Evolutionary conservation across 92 coral and sea anemone species (phyloP).

Genomic region (Montipora capitata): DNA sequence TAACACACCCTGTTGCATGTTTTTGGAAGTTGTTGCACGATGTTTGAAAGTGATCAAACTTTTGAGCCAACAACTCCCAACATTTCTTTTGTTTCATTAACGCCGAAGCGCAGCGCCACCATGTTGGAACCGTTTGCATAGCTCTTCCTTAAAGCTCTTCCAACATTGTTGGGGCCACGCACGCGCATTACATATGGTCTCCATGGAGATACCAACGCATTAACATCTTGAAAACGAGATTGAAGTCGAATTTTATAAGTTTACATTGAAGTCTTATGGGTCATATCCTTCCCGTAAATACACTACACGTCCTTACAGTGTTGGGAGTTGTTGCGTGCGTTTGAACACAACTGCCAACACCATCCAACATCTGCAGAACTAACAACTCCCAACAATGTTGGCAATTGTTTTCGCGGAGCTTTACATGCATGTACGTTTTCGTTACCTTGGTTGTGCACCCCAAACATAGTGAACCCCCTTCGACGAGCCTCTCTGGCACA

Average conservation of each 20-base stretch:
- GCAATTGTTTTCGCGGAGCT: background rate
- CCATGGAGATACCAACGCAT: background rate
- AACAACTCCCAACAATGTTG: no score
- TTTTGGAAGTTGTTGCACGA: no score
- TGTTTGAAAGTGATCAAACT: no score
- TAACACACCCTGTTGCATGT: no score
- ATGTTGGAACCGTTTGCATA: no score
- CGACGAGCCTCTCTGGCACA: constrained; percentile 90
- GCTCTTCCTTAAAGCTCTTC: no score
- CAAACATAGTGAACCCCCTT: constrained; percentile 73
- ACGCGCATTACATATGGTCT: background rate
- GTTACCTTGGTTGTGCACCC: constrained; percentile 84
- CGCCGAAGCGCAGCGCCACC: no score
- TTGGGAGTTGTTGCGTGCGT: background rate
- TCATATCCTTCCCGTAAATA: background rate
- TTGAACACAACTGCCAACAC: constrained; percentile 1
- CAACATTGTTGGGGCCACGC: background rate
- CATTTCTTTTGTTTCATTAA: no score
- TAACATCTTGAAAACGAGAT: background rate
- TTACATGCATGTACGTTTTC: background rate
- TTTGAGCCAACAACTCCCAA: no score
- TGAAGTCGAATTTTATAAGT: no score
- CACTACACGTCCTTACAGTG: background rate
- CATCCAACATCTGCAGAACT: background rate
- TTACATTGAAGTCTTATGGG: background rate